A percentile compares a stretch with the other conserved stretches of the same genome.
phyloP scores from a whole-genome alignment of 2,797 vertebrate species.

The Graptemys geographica region DNA sequence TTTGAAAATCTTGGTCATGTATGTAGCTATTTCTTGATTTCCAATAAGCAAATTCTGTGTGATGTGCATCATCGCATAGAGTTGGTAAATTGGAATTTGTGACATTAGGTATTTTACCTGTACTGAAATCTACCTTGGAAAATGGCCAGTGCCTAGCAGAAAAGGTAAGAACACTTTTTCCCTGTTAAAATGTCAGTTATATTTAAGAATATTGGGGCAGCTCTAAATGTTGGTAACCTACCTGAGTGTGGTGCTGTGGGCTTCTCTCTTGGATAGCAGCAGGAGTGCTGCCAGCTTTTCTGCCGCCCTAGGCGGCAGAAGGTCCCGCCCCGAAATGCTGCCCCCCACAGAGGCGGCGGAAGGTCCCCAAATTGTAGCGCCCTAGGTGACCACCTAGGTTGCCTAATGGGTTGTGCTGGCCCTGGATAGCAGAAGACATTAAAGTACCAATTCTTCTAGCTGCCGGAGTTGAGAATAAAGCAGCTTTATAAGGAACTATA shows the following conservation, averaged over 20 bases:
- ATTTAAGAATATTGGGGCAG: background rate
- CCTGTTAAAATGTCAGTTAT: background rate
- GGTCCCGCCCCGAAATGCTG: too few relatives aligned
- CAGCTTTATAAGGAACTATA: background rate
- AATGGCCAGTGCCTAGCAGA: background rate
- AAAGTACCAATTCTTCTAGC: background rate
- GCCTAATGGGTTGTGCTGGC: too few relatives aligned
- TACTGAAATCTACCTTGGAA: background rate
- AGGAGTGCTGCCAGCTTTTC: too few relatives aligned
- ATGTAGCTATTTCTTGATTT: background rate
- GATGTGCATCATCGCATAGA: background rate
- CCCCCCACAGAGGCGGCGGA: too few relatives aligned
- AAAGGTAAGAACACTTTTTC: background rate
- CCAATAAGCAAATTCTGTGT: background rate
- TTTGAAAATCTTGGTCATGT: background rate
- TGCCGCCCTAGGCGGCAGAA: too few relatives aligned
- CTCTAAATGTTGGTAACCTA: background rate
- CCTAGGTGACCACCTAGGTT: too few relatives aligned
- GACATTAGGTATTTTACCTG: background rate
- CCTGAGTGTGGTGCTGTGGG: background rate
- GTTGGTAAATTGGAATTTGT: rapidly evolving
- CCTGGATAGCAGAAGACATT: background rate
- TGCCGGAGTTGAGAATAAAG: background rate
- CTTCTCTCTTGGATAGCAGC: background rate
- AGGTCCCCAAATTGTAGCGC: too few relatives aligned